phyloP scores from a whole-genome alignment of 1,140 invertebrate species.

The Drosophila guanche region DNA sequence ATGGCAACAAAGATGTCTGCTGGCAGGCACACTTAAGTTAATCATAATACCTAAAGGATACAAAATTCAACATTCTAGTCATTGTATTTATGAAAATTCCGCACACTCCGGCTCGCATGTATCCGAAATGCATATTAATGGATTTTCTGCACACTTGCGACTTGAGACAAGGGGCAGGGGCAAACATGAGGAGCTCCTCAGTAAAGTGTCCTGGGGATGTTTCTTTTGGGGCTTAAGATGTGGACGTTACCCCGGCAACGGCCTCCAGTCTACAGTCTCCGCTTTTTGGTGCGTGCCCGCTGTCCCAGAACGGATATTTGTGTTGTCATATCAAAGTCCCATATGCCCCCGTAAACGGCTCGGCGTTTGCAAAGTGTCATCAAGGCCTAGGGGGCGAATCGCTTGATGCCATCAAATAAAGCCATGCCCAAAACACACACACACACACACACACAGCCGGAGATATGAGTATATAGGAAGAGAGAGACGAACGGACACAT shows the following conservation, averaged over 20 bases:
- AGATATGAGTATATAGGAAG: slow-evolving; percentile 7
- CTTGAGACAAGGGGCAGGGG: no score
- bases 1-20: no score
- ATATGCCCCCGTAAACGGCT: slow-evolving; percentile 79
- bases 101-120: no score
- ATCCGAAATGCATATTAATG: no score
- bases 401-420: no score
- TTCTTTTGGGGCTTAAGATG: slow-evolving; percentile 9
- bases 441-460: slow-evolving; percentile 16
- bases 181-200: no score
- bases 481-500: slow-evolving; percentile 17
- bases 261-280: not conserved
- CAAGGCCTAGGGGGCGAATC: slow-evolving; percentile 63
- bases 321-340: slow-evolving; percentile 83
- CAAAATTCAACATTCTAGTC: no score
- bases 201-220: not conserved
- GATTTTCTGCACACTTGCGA: no score
- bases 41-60: no score
- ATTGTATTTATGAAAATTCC: no score
- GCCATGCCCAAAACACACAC: slow-evolving; percentile 29
- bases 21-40: no score
- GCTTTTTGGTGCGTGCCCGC: slow-evolving; percentile 67
- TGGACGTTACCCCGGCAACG: slow-evolving; percentile 43
- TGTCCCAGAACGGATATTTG: slow-evolving; percentile 80
- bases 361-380: slow-evolving; percentile 63